phyloP scores from a whole-genome alignment of 2,888 invertebrate species.

The Nebria brevicollis region DNA sequence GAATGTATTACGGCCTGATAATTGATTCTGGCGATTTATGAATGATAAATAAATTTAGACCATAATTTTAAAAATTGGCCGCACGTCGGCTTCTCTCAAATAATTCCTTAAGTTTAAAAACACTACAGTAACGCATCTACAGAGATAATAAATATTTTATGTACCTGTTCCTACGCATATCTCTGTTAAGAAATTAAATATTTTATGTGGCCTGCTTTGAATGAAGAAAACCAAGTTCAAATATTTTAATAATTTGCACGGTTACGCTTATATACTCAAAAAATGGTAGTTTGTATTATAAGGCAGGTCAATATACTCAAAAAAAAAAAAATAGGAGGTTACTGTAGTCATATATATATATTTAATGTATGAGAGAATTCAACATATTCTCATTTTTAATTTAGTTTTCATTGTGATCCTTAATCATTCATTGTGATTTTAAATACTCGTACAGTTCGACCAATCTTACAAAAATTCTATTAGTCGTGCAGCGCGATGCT shows the following conservation, averaged over 20 bases:
- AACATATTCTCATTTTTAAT: slow-evolving; percentile 22
- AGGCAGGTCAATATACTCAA: slow-evolving; percentile 25
- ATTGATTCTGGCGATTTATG: background rate
- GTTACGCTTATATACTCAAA: background rate
- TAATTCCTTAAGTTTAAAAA: background rate
- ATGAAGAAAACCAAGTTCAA: background rate
- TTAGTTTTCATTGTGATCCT: slow-evolving; percentile 30
- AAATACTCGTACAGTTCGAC: slow-evolving; percentile 32
- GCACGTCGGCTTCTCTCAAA: background rate
- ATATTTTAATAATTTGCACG: background rate
- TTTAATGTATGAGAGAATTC: slow-evolving; percentile 7
- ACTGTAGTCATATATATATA: slow-evolving; percentile 18
- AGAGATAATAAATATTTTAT: background rate
- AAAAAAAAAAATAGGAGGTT: slow-evolving; percentile 14
- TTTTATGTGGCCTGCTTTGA: background rate
- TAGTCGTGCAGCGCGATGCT: too few species aligned
- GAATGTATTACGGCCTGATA: background rate
- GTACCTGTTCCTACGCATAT: background rate
- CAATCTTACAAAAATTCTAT: too few species aligned
- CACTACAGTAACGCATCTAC: background rate
- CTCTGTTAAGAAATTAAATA: background rate
- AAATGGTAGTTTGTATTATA: slow-evolving; percentile 6
- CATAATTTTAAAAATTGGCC: background rate
- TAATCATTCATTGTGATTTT: slow-evolving; percentile 39
- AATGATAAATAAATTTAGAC: background rate